Evolutionary conservation across 2,888 invertebrate species (phyloP).

Genomic region (Plagodis pulveraria): DNA sequence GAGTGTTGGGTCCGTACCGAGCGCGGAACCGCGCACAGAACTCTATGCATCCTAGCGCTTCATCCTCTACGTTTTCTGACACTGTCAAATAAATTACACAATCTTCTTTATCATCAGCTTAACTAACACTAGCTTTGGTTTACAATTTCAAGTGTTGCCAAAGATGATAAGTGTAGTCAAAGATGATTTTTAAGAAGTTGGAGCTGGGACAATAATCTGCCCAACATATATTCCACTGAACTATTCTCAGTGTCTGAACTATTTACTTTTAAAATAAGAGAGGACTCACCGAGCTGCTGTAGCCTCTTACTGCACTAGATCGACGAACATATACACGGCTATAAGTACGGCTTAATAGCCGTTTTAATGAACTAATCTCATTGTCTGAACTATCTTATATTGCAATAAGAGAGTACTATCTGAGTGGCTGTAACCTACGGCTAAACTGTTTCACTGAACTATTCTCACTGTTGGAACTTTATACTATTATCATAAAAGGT

Average conservation of each 20-base stretch:
- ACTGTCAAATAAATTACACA: constrained; percentile 79
- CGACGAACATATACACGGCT: constrained; percentile 94
- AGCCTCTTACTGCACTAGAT: constrained; percentile 88
- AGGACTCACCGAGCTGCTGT: constrained; percentile 90
- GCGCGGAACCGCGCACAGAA: constrained; percentile 94
- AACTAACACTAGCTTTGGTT: too few species aligned
- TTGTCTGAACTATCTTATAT: constrained; percentile 88
- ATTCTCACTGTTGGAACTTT: too few species aligned
- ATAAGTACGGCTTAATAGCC: constrained; percentile 93
- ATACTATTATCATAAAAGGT: too few species aligned
- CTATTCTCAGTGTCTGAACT: too few species aligned
- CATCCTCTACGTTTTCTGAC: constrained; percentile 94
- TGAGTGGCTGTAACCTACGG: too few species aligned
- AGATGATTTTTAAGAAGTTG: too few species aligned
- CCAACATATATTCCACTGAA: too few species aligned
- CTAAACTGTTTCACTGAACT: too few species aligned
- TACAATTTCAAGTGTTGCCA: too few species aligned
- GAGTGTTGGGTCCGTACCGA: constrained; percentile 94
- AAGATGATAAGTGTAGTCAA: too few species aligned
- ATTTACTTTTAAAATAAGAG: neutral
- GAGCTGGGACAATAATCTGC: too few species aligned
- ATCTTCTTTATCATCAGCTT: too few species aligned
- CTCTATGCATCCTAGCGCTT: constrained; percentile 93
- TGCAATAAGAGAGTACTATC: constrained; percentile 48
- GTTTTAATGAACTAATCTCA: constrained; percentile 91